A percentile compares a stretch with the other conserved stretches of the same genome.
Conservation (phyloP, 1,140 invertebrate species). For the Papilio aristodemus region DNA sequence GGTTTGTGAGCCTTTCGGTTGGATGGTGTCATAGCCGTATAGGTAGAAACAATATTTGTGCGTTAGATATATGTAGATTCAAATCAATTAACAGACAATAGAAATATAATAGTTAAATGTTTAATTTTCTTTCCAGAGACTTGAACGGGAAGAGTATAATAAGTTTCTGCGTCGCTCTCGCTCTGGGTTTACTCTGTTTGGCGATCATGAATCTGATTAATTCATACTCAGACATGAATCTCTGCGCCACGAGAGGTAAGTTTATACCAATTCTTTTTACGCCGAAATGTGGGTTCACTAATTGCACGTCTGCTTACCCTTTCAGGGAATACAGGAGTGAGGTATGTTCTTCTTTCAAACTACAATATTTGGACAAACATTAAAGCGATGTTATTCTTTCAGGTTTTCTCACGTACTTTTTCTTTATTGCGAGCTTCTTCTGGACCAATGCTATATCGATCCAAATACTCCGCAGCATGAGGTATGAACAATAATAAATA, state of each 20-base stretch:
- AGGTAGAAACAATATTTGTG: too few relatives aligned
- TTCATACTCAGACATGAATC: conserved; percentile 47
- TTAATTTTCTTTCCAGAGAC: conserved; percentile 52
- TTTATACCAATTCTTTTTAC: background rate
- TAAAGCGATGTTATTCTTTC: conserved; percentile 40
- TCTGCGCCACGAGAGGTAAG: conserved; percentile 62
- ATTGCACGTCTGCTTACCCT: too few relatives aligned
- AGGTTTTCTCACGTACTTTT: conserved; percentile 66
- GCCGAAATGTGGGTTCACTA: too few relatives aligned
- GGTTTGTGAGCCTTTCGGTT: too few relatives aligned
- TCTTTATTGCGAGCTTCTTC: conserved; percentile 62
- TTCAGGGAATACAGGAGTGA: too few relatives aligned
- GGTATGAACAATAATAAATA: conserved; percentile 44
- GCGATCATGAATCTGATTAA: conserved; percentile 49
- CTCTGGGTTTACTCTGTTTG: conserved; percentile 49
- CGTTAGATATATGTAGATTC: too few relatives aligned
- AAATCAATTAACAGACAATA: too few relatives aligned
- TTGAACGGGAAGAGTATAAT: conserved; percentile 66
- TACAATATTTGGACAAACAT: background rate
- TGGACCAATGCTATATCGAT: conserved; percentile 71
- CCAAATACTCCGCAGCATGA: conserved; percentile 58
- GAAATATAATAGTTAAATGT: too few relatives aligned
- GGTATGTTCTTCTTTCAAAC: background rate
- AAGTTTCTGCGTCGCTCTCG: conserved; percentile 55
- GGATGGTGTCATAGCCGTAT: too few relatives aligned